Evolutionary conservation across 2,888 invertebrate genomes (phyloP), one percentile per base, ranked within the genome.

Genomic region (Lithophane socia): DNA sequence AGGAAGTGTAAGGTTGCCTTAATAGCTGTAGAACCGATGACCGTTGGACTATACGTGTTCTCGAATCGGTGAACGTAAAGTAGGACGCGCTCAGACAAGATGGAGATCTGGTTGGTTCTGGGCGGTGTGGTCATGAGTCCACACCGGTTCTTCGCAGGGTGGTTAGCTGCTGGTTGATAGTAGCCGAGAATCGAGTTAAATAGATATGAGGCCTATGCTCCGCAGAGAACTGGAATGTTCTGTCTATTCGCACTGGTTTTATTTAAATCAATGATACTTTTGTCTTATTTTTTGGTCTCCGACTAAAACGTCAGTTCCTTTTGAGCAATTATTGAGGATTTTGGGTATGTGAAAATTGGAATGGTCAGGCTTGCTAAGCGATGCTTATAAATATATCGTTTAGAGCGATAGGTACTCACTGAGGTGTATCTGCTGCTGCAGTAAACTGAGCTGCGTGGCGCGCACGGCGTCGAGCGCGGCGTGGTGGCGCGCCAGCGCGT

Each of bases 391-490:
- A n/a, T 64, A 3, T 18, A 10, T 10, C 24, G 44, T 47, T 47
- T 3, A 65, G 10, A 65, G 47, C 18, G 16, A 13, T 10, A 24
- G 61, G 13, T 18, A 91, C 96, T 90, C 86, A 97, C 97, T 97
- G 78, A 97, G 95, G 73, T 92, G 92, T 86, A 97, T 94, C 92
- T 98, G 97, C 61, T 97, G 96, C 66, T 96, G 96, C 88, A 97
- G 95, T 85, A 97, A 94, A 93, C 7, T 92, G 91, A 96, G 96
- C 90, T 97, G 97, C 85, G 96, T 93, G 87, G 96, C 96, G 77
- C 96, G 95, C 91, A 97, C 97, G 84, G 93, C 94, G 82, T 96
- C 92, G 84, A 98, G 94, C 84, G 96, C 96, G 72, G 90, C 91
- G 91, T 97, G 97, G 88, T 97, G 97, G n/a, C 94, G 92, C 70